Evolutionary conservation across 2,797 vertebrate species (phyloP).

Genomic region (Manis crassicaudata): DNA sequence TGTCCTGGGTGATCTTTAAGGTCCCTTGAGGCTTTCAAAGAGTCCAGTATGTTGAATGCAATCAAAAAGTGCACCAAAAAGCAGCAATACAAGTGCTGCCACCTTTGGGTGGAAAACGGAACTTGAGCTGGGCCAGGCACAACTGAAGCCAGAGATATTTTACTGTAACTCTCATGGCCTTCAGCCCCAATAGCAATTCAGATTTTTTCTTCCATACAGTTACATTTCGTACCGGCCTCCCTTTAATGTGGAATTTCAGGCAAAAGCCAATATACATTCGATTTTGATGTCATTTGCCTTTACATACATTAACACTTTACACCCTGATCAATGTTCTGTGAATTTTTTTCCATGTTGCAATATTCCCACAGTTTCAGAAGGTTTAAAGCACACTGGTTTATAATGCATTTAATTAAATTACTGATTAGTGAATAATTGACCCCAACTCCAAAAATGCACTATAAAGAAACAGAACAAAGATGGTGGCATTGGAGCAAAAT

Average conservation of each 20-base stretch:
- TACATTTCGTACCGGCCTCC: neutral
- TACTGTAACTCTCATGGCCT: neutral
- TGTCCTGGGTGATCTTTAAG: neutral
- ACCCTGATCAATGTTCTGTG: neutral
- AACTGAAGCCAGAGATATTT: neutral
- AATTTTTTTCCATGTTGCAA: neutral
- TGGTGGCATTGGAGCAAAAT: neutral
- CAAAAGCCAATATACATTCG: neutral
- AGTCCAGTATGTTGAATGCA: neutral
- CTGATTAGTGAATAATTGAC: neutral
- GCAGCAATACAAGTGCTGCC: slow-evolving; percentile 58
- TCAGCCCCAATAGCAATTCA: too few relatives aligned
- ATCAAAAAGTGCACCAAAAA: slow-evolving; percentile 6
- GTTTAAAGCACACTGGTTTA: neutral
- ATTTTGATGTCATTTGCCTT: slow-evolving; percentile 34
- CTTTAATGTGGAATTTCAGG: slow-evolving; percentile 1
- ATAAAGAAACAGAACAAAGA: slow-evolving; percentile 45
- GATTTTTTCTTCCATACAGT: neutral
- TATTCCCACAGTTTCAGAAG: slow-evolving; percentile 31
- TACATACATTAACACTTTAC: slow-evolving; percentile 46
- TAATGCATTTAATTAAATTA: slow-evolving; percentile 12
- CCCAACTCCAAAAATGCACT: neutral
- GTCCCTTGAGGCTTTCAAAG: neutral
- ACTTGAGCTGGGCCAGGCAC: slow-evolving; percentile 25
- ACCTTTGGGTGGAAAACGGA: slow-evolving; percentile 63